phyloP scores from a whole-genome alignment of 37 sponge, comb jelly and placozoan species.

The Axinella damicornis region DNA sequence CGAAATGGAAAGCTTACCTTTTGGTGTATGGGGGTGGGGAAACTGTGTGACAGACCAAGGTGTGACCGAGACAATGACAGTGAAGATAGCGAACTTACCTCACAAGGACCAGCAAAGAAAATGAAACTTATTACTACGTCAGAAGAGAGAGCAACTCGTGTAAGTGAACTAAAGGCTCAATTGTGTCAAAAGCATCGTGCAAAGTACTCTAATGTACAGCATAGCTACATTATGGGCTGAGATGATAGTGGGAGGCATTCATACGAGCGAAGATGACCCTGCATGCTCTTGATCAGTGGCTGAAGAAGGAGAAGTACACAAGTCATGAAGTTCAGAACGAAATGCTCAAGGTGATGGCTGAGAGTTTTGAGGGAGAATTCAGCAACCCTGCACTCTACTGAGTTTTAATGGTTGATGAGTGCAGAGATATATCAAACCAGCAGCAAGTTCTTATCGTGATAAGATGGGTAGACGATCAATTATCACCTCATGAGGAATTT shows the following conservation, averaged over 20 bases:
- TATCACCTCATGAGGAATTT: no score
- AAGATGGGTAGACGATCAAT: no score
- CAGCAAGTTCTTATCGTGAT: no score
- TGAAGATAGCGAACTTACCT: not conserved
- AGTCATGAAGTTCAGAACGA: no score
- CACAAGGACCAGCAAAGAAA: not conserved
- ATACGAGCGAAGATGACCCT: not conserved
- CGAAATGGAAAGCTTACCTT: constrained; percentile 3
- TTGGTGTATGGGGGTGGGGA: constrained; percentile 18
- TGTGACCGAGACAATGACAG: not conserved
- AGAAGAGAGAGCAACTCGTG: not conserved
- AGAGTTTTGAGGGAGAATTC: no score
- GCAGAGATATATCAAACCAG: no score
- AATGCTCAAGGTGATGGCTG: no score
- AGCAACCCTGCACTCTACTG: no score
- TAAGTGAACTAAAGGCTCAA: not conserved
- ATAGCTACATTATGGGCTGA: constrained; percentile 7
- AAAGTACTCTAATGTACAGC: not conserved
- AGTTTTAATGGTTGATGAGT: no score
- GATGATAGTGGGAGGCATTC: not conserved
- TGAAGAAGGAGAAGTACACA: no score
- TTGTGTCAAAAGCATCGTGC: constrained; percentile 3
- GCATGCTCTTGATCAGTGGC: no score
- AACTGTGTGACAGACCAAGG: not conserved
- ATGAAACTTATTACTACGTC: not conserved